phyloP scores from a whole-genome alignment of 2,797 vertebrate genomes.

The Epinephelus awoara region DNA sequence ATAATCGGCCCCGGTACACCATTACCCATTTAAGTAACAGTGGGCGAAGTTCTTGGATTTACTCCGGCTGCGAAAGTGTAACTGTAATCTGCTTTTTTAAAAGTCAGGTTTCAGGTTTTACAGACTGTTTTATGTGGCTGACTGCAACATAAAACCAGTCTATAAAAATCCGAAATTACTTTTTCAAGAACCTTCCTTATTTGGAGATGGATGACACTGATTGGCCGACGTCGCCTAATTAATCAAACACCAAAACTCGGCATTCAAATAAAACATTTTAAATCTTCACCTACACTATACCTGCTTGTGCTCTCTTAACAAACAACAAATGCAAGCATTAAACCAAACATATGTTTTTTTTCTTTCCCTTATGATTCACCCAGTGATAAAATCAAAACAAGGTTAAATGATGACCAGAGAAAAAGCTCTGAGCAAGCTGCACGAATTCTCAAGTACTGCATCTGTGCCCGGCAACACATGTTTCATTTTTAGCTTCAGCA shows the following conservation, averaged over 20 bases:
- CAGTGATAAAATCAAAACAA: conserved; percentile 39
- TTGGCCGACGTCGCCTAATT: neutral
- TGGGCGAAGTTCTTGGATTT: neutral
- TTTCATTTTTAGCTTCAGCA: conserved; percentile 73
- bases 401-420: conserved; percentile 50
- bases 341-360: conserved; percentile 4
- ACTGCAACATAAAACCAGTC: conserved; percentile 37
- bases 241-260: neutral
- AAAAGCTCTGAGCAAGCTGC: conserved; percentile 42
- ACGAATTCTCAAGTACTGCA: conserved; percentile 32
- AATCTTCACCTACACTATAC: neutral
- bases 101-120: conserved; percentile 28
- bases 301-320: neutral
- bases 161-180: conserved; percentile 24
- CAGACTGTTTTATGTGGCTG: conserved; percentile 24
- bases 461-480: conserved; percentile 60
- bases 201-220: neutral
- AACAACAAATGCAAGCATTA: conserved; percentile 3
- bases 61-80: neutral
- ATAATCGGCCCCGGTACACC: neutral
- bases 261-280: neutral
- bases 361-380: conserved; percentile 8
- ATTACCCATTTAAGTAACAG: neutral
- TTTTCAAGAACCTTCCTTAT: neutral
- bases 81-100: neutral